phyloP scores from a whole-genome alignment of 1,140 invertebrate species.

The Bombus polaris region DNA sequence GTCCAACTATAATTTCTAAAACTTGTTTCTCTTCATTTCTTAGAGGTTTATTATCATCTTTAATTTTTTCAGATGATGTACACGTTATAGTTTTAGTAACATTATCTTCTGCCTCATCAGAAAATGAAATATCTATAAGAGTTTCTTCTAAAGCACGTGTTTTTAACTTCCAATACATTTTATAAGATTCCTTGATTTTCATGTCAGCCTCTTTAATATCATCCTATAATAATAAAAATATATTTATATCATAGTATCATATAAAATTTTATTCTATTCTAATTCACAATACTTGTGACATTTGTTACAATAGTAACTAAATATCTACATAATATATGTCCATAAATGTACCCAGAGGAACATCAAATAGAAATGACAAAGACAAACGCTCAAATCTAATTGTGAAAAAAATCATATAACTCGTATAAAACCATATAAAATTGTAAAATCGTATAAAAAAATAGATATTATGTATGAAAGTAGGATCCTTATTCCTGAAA shows the following conservation, averaged over 20 bases:
- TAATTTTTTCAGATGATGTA: conserved; percentile 5
- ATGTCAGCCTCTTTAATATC: conserved; percentile 89
- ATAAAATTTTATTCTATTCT: background rate
- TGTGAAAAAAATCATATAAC: background rate
- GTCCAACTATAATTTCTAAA: background rate
- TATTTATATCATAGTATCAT: background rate
- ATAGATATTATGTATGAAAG: conserved; percentile 4
- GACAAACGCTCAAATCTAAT: background rate
- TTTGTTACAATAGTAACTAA: background rate
- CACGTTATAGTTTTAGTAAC: conserved; percentile 54
- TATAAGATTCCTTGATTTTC: conserved; percentile 89
- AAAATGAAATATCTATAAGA: conserved; percentile 82
- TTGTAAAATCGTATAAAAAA: background rate
- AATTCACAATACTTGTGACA: background rate
- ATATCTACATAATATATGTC: background rate
- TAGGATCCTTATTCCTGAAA: background rate
- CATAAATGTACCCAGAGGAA: background rate
- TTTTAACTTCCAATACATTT: conserved; percentile 91
- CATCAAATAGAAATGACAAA: background rate
- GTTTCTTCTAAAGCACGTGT: conserved; percentile 88
- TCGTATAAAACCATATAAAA: no score
- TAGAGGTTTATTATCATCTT: conserved; percentile 1
- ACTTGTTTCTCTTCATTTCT: background rate
- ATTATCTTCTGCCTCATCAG: conserved; percentile 64
- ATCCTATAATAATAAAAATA: conserved; percentile 82